Base-by-base conservation (phyloP, 2,888 invertebrate genomes). In the Cryptosula pallasiana region DNA sequence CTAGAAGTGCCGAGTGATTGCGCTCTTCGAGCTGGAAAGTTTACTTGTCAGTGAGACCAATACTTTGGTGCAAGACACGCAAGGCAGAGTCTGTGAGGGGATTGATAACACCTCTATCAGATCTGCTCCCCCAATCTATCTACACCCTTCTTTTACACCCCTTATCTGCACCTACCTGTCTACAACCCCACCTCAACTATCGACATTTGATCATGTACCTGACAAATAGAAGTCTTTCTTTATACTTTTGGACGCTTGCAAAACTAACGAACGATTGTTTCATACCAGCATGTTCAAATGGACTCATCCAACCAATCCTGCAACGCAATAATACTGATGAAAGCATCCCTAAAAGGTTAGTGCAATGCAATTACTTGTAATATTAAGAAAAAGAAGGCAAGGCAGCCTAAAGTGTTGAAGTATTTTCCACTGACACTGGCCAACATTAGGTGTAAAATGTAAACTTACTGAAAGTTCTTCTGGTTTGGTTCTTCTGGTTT, bases 161-260 rank as follows among this genome's bases (percentile, higher is more conserved):
- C n/a, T n/a, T n/a, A n/a, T n/a, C n/a, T n/a, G n/a, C n/a, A n/a
- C n/a, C n/a, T n/a, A n/a, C n/a, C n/a, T n/a, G n/a, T n/a, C n/a
- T n/a, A n/a, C n/a, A n/a, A n/a, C n/a, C n/a, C n/a, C n/a, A n/a
- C n/a, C n/a, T 45, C 45, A 45, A 9, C 45, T 45, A 45, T 45
- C 45, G n/a, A n/a, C n/a, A n/a, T n/a, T n/a, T n/a, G n/a, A n/a
- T 13, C 9, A 55, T 25, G 13, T 34, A 63, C 63, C 63, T 63
- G 9, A 63, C 32, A 63, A 63, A 63, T 13, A 63, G 32, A 32
- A 63, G 63, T 32, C 63, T 63, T 63, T 63, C 63, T 63, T 63
- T 25, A 27, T 63, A 63, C 34, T 25, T 5, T 45, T 20, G 5
- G 20, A 45, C 20, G 45, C 5, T 45, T 5, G 45, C 5, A 5